These are phyloP conservation scores for Drosophila insularis DNA, from an alignment of 1,140 invertebrate species.

Conservation along the genomic window DNA sequence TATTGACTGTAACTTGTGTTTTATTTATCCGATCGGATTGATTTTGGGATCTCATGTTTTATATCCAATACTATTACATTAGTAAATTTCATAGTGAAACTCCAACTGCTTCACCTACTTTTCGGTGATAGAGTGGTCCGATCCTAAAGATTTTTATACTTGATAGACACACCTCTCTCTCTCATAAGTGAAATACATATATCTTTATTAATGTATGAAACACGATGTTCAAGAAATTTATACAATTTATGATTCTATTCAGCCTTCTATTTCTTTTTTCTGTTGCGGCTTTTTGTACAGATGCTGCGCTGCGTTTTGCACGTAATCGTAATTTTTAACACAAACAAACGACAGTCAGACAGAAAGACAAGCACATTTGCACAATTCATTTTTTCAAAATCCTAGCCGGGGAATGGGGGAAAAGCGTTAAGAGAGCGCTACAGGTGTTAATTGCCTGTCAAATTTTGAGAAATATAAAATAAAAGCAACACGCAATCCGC, in stretches of 20 bases:
- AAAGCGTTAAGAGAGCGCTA: slow-evolving; percentile 20
- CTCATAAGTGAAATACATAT: slow-evolving; percentile 13
- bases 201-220: slow-evolving; percentile 47
- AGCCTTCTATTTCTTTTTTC: not conserved
- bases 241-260: slow-evolving; percentile 14
- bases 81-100: too few species aligned
- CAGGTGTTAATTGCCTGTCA: slow-evolving; percentile 72
- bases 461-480: slow-evolving; percentile 46
- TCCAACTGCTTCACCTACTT: too few species aligned
- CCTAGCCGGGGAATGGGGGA: slow-evolving; percentile 6
- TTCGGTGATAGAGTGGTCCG: too few species aligned
- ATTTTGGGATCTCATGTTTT: too few species aligned
- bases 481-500: slow-evolving; percentile 65
- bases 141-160: too few species aligned
- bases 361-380: slow-evolving; percentile 52
- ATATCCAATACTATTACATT: too few species aligned
- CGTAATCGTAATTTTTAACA: slow-evolving; percentile 55
- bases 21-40: too few species aligned
- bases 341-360: slow-evolving; percentile 60
- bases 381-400: slow-evolving; percentile 61
- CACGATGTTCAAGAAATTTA: slow-evolving; percentile 44
- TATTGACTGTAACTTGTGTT: too few species aligned
- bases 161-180: slow-evolving; percentile 57
- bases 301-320: slow-evolving; percentile 50
- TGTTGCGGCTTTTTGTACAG: slow-evolving; percentile 20